These are phyloP conservation scores for Pterocles gutturalis DNA, from an alignment of 2,113 vertebrate species.

Conservation along the genomic window DNA sequence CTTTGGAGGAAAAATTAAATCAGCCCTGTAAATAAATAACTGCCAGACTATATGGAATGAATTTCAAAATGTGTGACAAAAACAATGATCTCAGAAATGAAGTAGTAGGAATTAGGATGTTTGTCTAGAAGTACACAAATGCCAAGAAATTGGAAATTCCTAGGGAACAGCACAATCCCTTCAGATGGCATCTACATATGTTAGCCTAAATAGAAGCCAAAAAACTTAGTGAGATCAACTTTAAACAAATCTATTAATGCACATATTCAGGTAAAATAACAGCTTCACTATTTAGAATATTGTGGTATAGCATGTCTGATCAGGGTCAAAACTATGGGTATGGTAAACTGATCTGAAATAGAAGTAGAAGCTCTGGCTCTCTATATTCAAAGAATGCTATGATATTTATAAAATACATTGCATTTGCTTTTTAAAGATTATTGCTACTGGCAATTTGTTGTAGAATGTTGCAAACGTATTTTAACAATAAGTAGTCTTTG, in stretches of 20 bases:
- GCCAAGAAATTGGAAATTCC: background rate
- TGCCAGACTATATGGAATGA: background rate
- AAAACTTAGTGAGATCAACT: background rate
- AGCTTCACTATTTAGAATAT: background rate
- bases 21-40: background rate
- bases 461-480: background rate
- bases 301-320: accelerated
- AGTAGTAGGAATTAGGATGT: background rate
- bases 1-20: background rate
- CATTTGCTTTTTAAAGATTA: background rate
- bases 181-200: background rate
- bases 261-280: background rate
- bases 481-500: background rate
- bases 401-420: background rate
- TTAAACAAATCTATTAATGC: background rate
- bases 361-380: background rate
- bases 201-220: background rate
- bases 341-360: background rate
- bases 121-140: background rate
- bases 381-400: background rate
- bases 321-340: background rate
- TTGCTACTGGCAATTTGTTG: background rate
- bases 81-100: background rate
- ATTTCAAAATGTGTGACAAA: background rate
- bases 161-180: background rate